Conservation (phyloP, 2,888 invertebrate genomes). For the Eupithecia subumbrata region DNA sequence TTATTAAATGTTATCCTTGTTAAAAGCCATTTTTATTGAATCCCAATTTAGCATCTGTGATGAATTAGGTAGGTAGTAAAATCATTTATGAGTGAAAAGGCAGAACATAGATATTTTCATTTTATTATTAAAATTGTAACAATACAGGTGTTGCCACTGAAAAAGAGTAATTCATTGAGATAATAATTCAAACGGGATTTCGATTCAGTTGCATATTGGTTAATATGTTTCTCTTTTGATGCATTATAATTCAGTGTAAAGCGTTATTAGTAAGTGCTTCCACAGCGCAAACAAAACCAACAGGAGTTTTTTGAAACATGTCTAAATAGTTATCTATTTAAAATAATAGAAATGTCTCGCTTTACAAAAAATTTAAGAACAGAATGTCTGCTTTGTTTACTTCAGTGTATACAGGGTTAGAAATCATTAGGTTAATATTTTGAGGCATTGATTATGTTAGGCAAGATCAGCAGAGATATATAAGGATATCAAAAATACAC, state of each 20-base stretch:
- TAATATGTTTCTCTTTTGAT: neutral
- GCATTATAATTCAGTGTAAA: neutral
- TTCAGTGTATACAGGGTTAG: neutral
- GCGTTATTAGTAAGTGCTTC: neutral
- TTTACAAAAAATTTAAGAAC: neutral
- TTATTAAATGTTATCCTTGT: conserved; percentile 2
- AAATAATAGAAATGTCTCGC: neutral
- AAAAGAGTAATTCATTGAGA: neutral
- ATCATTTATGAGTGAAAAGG: conserved; percentile 60
- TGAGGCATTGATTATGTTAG: neutral
- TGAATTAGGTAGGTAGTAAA: neutral
- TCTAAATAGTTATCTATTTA: neutral
- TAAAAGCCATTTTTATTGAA: conserved; percentile 5
- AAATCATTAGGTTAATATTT: neutral
- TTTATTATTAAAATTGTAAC: conserved; percentile 52
- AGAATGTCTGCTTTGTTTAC: neutral
- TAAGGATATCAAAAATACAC: conserved; percentile 1
- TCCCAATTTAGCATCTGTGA: neutral
- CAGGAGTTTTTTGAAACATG: neutral
- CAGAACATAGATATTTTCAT: conserved; percentile 47
- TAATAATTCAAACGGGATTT: neutral
- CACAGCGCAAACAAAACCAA: neutral
- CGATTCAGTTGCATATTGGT: neutral
- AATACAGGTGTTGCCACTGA: neutral
- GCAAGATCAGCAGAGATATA: neutral